Base-by-base conservation (phyloP, 2,113 vertebrate species). In the Lasiurus borealis region DNA sequence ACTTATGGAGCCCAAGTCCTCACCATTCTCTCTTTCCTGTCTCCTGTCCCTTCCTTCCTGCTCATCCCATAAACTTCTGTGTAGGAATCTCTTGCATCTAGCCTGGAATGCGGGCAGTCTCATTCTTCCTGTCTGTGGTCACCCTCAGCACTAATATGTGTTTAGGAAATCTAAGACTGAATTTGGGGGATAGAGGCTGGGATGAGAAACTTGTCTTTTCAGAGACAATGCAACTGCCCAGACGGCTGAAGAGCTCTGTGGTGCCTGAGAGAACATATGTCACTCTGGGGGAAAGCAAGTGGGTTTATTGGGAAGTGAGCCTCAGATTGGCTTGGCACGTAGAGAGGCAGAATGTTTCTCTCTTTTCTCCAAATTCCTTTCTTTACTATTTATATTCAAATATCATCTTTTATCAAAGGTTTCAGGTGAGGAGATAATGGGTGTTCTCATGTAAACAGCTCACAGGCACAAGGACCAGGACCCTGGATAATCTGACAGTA, bases 211-310 rank as follows among this genome's bases (percentile, higher is more conserved):
- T 27, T 78, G 48, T 91, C 52, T 93, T 64, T 80, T 31, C 29
- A 29, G 85, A 85, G 84, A 84, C 11, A 57, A 57, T 1, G 36
- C 8, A 29, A 46, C 69, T 3, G 31, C 25, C 8, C n/a, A 27
- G 86, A 48, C 31, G 1, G 64, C 71, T n/a, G n/a, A 64, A 21
- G 73, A 76, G 85, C 77, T 1, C 1, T 0, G 3, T 2, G 0
- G 46, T 72, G 92, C 80, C 93, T 85, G 48, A 77, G 82, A 80
- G 91, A 88, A 93, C 90, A 81, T 76, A 91, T 96, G 93, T 94
- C 27, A 31, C 72, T 68, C 12, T 0, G 46, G 88, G 88, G 85
- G 40, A 90, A 76, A 75, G 77, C 29, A 16, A 64, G 31, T n/a
- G 62, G 82, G 64, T 52, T 93, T 72, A 2, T 31, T 75, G 1